A percentile compares a stretch with the other conserved stretches of the same genome.
Conservation (phyloP, 23 tunicate species). For the Botrylloides violaceus region DNA sequence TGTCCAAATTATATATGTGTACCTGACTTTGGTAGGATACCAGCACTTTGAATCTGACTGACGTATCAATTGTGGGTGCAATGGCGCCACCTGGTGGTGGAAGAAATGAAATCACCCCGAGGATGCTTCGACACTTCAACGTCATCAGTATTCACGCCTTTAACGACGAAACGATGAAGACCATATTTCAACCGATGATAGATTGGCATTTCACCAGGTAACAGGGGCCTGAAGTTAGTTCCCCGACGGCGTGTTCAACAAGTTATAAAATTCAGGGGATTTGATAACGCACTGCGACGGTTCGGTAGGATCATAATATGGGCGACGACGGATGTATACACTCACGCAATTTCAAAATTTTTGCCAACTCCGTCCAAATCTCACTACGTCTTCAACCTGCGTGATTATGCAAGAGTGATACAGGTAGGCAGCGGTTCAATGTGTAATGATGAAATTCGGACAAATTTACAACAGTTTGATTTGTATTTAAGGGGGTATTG, state of each 20-base stretch:
- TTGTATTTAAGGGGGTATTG: slow-evolving; percentile 42
- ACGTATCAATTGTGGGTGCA: slow-evolving; percentile 66
- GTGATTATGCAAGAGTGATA: slow-evolving; percentile 88
- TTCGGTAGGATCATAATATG: slow-evolving; percentile 82
- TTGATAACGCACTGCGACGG: slow-evolving; percentile 78
- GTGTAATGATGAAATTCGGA: not conserved
- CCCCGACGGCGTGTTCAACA: not conserved
- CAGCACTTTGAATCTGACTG: slow-evolving; percentile 36
- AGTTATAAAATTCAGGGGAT: slow-evolving; percentile 67
- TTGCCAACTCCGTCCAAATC: slow-evolving; percentile 86
- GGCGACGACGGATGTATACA: slow-evolving; percentile 90
- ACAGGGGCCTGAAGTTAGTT: not conserved
- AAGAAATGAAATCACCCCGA: slow-evolving; percentile 76
- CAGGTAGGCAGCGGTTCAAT: slow-evolving; percentile 56
- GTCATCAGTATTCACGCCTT: slow-evolving; percentile 76
- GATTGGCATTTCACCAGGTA: slow-evolving; percentile 90
- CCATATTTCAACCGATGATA: slow-evolving; percentile 82
- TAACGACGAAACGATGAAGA: slow-evolving; percentile 78
- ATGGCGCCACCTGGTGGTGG: slow-evolving; percentile 98
- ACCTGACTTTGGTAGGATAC: slow-evolving; percentile 44
- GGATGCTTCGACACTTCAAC: slow-evolving; percentile 80
- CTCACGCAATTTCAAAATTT: slow-evolving; percentile 71
- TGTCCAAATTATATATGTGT: too few species aligned
- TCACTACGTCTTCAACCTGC: slow-evolving; percentile 69
- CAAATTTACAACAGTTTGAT: not conserved